Evolutionary conservation across 2,888 invertebrate genomes (phyloP).

Genomic region (Unio pictorum): DNA sequence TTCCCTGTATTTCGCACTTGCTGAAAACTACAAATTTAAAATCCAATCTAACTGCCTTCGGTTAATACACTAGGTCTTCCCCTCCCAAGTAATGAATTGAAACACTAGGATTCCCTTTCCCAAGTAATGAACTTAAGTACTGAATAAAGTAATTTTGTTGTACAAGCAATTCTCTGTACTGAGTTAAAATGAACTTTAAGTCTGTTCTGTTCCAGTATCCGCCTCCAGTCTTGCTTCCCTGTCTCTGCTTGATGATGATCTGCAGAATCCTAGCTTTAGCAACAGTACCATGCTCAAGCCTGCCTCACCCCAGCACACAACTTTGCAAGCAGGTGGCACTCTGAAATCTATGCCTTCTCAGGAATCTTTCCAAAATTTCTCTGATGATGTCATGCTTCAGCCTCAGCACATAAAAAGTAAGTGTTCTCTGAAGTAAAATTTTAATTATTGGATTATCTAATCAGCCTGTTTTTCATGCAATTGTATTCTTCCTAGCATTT

Average conservation of each 20-base stretch:
- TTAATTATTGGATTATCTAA: too few species aligned
- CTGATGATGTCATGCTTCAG: constrained; percentile 65
- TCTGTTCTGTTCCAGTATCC: constrained; percentile 42
- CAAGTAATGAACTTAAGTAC: too few species aligned
- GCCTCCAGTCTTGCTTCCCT: constrained; percentile 51
- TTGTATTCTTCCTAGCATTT: too few species aligned
- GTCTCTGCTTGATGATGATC: constrained; percentile 48
- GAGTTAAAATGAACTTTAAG: background rate
- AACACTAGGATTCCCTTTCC: too few species aligned
- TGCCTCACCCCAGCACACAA: constrained; percentile 20
- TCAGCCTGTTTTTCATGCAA: too few species aligned
- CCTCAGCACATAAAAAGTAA: constrained; percentile 63
- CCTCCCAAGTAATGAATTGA: too few species aligned
- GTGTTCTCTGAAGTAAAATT: background rate
- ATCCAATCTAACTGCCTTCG: too few species aligned
- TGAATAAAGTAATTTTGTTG: background rate
- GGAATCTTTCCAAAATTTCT: constrained; percentile 46
- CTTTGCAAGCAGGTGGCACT: constrained; percentile 14
- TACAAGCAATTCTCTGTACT: background rate
- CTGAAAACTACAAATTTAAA: too few species aligned
- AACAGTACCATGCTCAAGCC: constrained; percentile 4
- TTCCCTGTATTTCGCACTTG: too few species aligned
- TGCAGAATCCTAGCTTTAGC: constrained; percentile 15
- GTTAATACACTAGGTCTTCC: too few species aligned
- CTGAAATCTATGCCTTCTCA: constrained; percentile 33